Conservation (phyloP, 1,140 invertebrate species). For the Drosophila grimshawi region DNA sequence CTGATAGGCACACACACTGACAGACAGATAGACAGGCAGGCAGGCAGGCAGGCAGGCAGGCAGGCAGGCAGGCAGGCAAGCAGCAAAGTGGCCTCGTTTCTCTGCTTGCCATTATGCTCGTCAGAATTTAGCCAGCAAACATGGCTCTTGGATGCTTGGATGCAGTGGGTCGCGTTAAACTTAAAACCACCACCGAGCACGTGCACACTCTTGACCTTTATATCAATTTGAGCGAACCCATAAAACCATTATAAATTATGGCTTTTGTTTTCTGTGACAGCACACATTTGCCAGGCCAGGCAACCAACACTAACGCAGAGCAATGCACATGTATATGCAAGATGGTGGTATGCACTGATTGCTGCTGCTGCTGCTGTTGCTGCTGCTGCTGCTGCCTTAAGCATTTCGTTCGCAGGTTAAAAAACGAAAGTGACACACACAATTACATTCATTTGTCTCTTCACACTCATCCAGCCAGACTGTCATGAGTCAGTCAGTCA, state of each 20-base stretch:
- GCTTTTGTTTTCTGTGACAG: conserved; percentile 42
- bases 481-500: conserved; percentile 4
- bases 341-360: conserved; percentile 16
- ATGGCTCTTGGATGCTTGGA: not conserved
- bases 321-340: not conserved
- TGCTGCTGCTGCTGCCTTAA: not conserved
- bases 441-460: conserved; percentile 69
- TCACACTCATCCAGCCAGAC: conserved; percentile 31
- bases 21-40: no score
- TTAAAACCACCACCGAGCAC: conserved; percentile 21
- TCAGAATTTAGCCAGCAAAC: conserved; percentile 23
- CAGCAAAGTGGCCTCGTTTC: conserved; percentile 58
- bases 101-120: conserved; percentile 38
- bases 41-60: no score
- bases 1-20: no score
- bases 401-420: conserved; percentile 7
- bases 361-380: not conserved
- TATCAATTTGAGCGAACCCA: conserved; percentile 71
- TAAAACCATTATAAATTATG: conserved; percentile 71
- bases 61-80: conserved; percentile 4
- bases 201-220: conserved; percentile 71
- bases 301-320: not conserved
- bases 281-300: conserved; percentile 5
- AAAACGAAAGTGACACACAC: conserved; percentile 72
- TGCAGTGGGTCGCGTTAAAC: no score